Percentiles rank a stretch among this genome's conserved stretches.
Conservation (phyloP, 2,113 vertebrate species). For the Oceanodroma tethys region DNA sequence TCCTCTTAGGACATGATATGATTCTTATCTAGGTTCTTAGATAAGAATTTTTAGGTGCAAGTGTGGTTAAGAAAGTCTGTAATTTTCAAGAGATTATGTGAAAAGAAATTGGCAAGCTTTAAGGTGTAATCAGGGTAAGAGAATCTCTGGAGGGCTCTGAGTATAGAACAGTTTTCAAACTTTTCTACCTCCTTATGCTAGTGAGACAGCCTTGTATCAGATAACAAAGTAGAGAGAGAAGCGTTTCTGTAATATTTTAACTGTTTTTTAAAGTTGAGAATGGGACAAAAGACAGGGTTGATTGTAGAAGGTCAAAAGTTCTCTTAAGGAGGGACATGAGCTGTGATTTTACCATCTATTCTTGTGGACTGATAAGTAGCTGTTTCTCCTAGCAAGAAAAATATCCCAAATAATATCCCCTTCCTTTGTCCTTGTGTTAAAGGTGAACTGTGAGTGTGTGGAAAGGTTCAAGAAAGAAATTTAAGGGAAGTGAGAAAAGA, state of each 20-base stretch:
- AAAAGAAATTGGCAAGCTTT: not conserved
- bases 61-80: not conserved
- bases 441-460: not conserved
- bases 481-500: not conserved
- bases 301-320: not conserved
- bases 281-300: not conserved
- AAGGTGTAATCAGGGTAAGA: not conserved
- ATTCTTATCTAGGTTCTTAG: no score
- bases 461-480: not conserved
- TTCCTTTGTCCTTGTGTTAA: not conserved
- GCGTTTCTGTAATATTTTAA: not conserved
- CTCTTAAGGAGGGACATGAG: not conserved
- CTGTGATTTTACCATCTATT: not conserved
- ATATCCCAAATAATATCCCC: not conserved
- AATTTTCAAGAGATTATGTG: not conserved
- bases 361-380: not conserved
- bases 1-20: not conserved
- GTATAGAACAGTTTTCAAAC: not conserved
- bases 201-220: not conserved
- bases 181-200: not conserved
- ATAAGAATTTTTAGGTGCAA: not conserved
- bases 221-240: not conserved
- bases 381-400: not conserved
- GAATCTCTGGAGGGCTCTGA: not conserved
- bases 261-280: not conserved